Evolutionary conservation across 1,140 invertebrate genomes (phyloP).

Genomic region (Pollicipes pollicipes): DNA sequence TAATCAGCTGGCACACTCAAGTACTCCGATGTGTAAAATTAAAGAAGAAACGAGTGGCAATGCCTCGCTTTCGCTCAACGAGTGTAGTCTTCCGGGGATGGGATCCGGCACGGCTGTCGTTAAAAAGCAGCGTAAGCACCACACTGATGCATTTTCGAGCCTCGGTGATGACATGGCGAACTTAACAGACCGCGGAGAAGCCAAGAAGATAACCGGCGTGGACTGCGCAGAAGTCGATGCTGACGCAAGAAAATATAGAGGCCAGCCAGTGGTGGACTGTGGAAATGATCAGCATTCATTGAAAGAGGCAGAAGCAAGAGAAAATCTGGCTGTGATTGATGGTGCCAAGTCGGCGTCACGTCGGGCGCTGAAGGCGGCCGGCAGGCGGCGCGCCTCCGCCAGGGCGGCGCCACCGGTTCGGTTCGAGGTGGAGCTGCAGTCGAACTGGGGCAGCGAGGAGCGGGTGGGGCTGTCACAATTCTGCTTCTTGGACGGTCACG

Average conservation of each 20-base stretch:
- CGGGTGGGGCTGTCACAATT: neutral
- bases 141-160: neutral
- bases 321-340: neutral
- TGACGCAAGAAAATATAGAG: too few species aligned
- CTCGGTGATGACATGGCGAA: neutral
- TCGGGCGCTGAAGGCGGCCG: neutral
- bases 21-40: too few species aligned
- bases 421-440: neutral
- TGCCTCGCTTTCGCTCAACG: too few species aligned
- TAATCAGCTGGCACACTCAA: too few species aligned
- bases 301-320: neutral
- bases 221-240: too few species aligned
- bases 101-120: neutral
- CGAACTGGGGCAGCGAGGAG: neutral
- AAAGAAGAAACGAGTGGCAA: too few species aligned
- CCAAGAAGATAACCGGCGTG: too few species aligned
- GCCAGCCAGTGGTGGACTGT: too few species aligned
- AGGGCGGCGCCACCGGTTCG: neutral
- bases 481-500: neutral
- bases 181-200: neutral
- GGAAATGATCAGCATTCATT: neutral
- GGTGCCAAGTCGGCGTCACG: neutral
- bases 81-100: too few species aligned
- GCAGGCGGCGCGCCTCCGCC: neutral
- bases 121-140: neutral